Conservation (phyloP, 2,888 invertebrate species). For the Xylocampa areola region DNA sequence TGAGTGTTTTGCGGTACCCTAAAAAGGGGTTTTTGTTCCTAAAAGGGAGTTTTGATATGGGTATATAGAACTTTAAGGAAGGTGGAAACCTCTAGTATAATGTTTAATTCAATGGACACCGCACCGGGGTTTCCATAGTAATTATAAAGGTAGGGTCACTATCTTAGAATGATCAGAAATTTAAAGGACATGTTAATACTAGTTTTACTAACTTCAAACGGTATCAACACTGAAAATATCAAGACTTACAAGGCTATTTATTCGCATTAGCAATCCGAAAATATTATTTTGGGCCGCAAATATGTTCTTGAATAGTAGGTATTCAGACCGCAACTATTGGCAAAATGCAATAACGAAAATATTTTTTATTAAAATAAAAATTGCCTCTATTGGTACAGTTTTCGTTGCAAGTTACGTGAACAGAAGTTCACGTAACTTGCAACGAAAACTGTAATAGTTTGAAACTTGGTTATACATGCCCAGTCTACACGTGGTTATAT, state of each 20-base stretch:
- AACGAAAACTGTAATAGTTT: constrained; percentile 32
- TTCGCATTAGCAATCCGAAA: neutral
- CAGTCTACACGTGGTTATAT: constrained; percentile 4
- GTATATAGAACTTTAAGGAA: constrained; percentile 19
- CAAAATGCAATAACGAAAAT: too few species aligned
- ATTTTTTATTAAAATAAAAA: too few species aligned
- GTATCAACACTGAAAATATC: too few species aligned
- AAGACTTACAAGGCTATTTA: neutral
- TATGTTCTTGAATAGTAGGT: too few species aligned
- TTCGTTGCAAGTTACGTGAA: constrained; percentile 41
- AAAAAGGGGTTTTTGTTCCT: constrained; percentile 11
- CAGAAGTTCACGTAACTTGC: too few species aligned
- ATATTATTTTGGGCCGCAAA: constrained; percentile 3
- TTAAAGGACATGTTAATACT: neutral
- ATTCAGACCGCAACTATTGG: too few species aligned
- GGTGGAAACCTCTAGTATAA: constrained; percentile 1
- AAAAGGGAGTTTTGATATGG: constrained; percentile 27
- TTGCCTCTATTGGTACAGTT: too few species aligned
- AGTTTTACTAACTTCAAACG: constrained; percentile 5
- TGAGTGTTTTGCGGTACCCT: constrained; percentile 18
- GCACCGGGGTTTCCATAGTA: constrained; percentile 1
- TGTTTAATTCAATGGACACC: constrained; percentile 12
- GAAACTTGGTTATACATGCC: constrained; percentile 19
- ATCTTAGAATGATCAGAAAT: neutral
- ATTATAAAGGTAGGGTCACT: constrained; percentile 14